Evolutionary conservation across 2,113 vertebrate genomes (phyloP), one percentile per base, ranked within the genome.

Genomic region (Nettapus auritus): DNA sequence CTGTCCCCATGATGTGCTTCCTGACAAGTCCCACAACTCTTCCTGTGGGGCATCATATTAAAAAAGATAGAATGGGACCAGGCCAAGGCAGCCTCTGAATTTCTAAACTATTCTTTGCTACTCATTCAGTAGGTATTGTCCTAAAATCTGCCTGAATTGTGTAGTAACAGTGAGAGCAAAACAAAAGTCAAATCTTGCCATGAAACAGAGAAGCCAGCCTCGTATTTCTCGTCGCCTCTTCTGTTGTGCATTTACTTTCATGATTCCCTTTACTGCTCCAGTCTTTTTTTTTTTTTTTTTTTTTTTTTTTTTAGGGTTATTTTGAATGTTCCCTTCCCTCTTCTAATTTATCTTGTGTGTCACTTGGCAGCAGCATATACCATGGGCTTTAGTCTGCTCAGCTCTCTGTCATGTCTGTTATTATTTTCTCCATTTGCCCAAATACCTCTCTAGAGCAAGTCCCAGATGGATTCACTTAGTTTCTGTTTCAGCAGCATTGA

Each of bases 141-240:
- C 82, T 89, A 70, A 92, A 82, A 57, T 40, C 48, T 91, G 38
- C 55, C 59, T 82, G 66, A 94, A 82, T 94, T 66, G 44, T 57
- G 50, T 40, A 93, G 74, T 66, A 73, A 34, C 46, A 76, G 38
- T 1, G 18, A 73, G 57, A 67, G 42, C 15, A 76, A 87, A 73
- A 55, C 33, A 76, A 85, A 89, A 89, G 34, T 44, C 56, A 79
- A 79, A 71, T 8, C 66, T 89, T 73, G 36, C 55, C 52, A 76
- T 57, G 73, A 87, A 77, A 71, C 52, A 82, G 50, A 82, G 62
- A 48, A 40, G 31, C 6, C 44, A n/a, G 26, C 48, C 89, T 52
- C 55, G 85, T 85, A 38, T 52, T 52, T 33, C 83, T 86, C 55
- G 33, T 83, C 57, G 23, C 40, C 50, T 73, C 8, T 73, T 40